phyloP scores from a whole-genome alignment of 2,888 invertebrate genomes.

The Brachypterus glaber region DNA sequence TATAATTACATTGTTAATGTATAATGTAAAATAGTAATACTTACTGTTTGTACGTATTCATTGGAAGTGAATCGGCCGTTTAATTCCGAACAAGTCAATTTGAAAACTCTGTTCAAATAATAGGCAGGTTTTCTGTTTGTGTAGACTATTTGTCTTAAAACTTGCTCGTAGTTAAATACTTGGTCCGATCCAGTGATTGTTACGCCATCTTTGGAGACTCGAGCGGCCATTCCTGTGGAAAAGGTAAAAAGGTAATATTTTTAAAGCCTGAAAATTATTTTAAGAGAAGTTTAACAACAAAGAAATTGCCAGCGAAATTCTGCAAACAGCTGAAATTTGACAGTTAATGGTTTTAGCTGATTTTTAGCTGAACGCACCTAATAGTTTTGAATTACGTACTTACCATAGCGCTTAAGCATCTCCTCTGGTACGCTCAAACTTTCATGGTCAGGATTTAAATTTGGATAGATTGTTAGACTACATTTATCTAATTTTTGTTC shows the following conservation, averaged over 20 bases:
- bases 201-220: slow-evolving; percentile 85
- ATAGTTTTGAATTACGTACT: slow-evolving; percentile 50
- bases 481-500: slow-evolving; percentile 80
- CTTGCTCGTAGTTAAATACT: slow-evolving; percentile 68
- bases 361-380: not conserved
- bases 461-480: slow-evolving; percentile 88
- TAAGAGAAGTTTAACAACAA: not conserved
- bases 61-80: slow-evolving; percentile 91
- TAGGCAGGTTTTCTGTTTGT: slow-evolving; percentile 95
- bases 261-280: not conserved
- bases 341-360: not conserved
- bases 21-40: slow-evolving; percentile 23
- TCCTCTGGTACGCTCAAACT: slow-evolving; percentile 67
- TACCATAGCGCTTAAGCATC: slow-evolving; percentile 60
- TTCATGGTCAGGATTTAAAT: slow-evolving; percentile 92
- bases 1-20: too few relatives aligned
- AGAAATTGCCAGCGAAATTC: not conserved
- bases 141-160: slow-evolving; percentile 76
- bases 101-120: slow-evolving; percentile 90
- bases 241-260: not conserved
- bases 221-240: slow-evolving; percentile 49
- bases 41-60: slow-evolving; percentile 86
- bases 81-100: slow-evolving; percentile 88
- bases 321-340: not conserved
- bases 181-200: slow-evolving; percentile 69